Evolutionary conservation across 2,888 invertebrate species (phyloP), one percentile per base, ranked within the genome.

Genomic region (Erebia aethiops): DNA sequence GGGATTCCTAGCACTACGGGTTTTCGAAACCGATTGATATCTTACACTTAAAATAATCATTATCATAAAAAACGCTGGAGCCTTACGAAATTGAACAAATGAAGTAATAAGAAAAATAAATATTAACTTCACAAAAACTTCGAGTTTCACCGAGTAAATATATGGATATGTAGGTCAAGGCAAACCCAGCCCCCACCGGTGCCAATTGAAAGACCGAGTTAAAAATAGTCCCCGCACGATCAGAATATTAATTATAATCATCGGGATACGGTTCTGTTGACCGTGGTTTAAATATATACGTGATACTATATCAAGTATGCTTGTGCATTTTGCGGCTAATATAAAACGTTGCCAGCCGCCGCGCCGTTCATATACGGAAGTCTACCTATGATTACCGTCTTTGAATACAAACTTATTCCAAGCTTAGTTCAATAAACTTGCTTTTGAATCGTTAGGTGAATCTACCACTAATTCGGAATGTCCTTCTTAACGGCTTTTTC

Each of bases 201-300:
- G 67, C 16, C 67, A 67, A 67, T 67, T 67, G 67, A 67, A 49
- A 58, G 10, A 67, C 49, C 21, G 67, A 58, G 57, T 67, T 67
- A 58, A 67, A 67, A 67, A 67, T 67, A 67, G 67, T 58, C 67
- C 49, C 67, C 67, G 26, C 67, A 49, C 67, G 58, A 58, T 58
- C 56, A 8, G 43, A 56, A 65, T 64, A 54, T 43, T 41, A 54
- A 65, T 64, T 54, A 64, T 46, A 49, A 49, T 62, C 62, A 46
- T 62, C 62, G 21, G 62, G 49, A 64, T 54, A 16, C 64, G 16
- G 26, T 49, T 49, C 21, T 62, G 43, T n/a, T 43, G 60, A 61
- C 60, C 51, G 51, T 35, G 11, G 13, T n/a, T 64, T n/a, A n/a
- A n/a, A n/a, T n/a, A n/a, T n/a, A 11, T 11, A 41, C 11, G 18